Percentiles rank a stretch among this genome's conserved stretches.
phyloP scores from a whole-genome alignment of 2,888 invertebrate species.

The Morpho achilles region DNA sequence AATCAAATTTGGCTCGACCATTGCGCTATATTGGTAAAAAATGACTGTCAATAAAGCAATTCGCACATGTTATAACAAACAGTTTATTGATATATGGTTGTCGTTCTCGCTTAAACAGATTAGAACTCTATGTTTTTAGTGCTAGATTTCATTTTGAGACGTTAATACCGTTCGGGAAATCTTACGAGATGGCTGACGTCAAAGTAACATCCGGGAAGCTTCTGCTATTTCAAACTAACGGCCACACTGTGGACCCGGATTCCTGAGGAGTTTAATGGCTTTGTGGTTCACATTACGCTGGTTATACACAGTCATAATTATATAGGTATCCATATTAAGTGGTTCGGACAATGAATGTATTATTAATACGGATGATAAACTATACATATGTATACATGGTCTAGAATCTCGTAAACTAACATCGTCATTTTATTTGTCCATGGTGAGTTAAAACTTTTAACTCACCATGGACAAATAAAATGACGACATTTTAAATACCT shows the following conservation, averaged over 20 bases:
- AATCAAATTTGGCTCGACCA: conserved; percentile 3
- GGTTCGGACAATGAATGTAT: conserved; percentile 16
- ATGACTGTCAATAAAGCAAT: conserved; percentile 21
- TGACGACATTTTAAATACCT: too few species aligned
- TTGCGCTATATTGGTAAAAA: neutral
- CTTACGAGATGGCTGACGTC: conserved; percentile 65
- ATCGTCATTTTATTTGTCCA: too few species aligned
- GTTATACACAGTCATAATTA: conserved; percentile 21
- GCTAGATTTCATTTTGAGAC: conserved; percentile 42
- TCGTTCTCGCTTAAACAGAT: conserved; percentile 28
- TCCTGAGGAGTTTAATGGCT: conserved; percentile 9
- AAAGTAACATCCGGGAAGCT: conserved; percentile 68
- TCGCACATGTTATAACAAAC: conserved; percentile 25
- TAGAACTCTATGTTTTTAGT: conserved; percentile 33
- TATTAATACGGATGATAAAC: conserved; percentile 1
- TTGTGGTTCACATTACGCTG: conserved; percentile 18
- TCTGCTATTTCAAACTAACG: conserved; percentile 57
- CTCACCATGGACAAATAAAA: too few species aligned
- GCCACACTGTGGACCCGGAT: conserved; percentile 22
- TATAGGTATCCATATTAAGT: conserved; percentile 26
- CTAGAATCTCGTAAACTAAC: neutral
- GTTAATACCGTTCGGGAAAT: conserved; percentile 44
- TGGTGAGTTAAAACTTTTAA: too few species aligned
- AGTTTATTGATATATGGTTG: conserved; percentile 21
- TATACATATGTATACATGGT: neutral